These are phyloP conservation scores for Drosophila nigricruria DNA, from an alignment of 2,888 invertebrate species.

Conservation along the genomic window DNA sequence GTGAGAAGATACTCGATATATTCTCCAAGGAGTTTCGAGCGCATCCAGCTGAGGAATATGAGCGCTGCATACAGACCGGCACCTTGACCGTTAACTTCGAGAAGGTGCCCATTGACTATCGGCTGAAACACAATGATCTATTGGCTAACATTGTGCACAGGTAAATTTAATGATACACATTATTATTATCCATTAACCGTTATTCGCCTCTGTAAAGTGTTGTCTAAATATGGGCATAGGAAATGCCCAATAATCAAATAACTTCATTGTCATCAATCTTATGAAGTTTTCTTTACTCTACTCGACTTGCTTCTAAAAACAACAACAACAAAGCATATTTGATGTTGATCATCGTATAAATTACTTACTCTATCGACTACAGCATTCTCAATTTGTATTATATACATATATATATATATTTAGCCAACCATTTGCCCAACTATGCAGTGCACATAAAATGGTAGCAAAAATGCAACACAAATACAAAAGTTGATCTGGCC, in stretches of 20 bases:
- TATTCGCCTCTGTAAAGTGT: background rate
- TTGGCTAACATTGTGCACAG: conserved; percentile 96
- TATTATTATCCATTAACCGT: background rate
- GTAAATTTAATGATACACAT: conserved; percentile 86
- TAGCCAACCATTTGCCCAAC: conserved; percentile 1
- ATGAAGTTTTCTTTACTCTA: conserved; percentile 14
- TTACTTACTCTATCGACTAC: conserved; percentile 7
- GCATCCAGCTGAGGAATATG: conserved; percentile 97
- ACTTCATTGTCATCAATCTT: conserved; percentile 22
- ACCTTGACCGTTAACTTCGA: conserved; percentile 97
- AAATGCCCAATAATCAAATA: conserved; percentile 14
- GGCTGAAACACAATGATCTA: conserved; percentile 96
- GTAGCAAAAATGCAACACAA: background rate
- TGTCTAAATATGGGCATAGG: conserved; percentile 21
- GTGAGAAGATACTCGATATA: conserved; percentile 95
- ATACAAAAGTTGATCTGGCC: conserved; percentile 4
- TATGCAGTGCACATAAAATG: conserved; percentile 8
- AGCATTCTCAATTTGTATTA: conserved; percentile 4
- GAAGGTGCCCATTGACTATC: conserved; percentile 95
- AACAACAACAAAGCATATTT: conserved; percentile 22
- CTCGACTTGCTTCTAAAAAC: conserved; percentile 21
- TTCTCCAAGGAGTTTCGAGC: conserved; percentile 97
- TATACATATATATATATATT: background rate
- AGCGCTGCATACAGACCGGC: conserved; percentile 95
- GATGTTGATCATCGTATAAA: background rate